Percentiles rank a stretch among this genome's conserved stretches.
phyloP scores from a whole-genome alignment of 2,888 invertebrate species.

The Tridacna gigas region DNA sequence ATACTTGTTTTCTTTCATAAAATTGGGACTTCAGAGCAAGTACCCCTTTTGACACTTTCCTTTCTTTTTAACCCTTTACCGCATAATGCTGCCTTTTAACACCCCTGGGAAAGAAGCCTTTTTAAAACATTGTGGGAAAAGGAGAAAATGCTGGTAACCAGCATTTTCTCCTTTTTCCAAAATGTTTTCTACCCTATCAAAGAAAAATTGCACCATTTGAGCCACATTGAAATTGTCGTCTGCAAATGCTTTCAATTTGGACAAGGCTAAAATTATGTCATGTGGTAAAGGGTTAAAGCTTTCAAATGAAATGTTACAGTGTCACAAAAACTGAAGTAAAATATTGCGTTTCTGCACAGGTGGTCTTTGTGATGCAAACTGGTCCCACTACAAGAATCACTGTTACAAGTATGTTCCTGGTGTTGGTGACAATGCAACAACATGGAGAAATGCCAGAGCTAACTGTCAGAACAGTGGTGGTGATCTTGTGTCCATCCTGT shows the following conservation, averaged over 20 bases:
- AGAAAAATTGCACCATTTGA: background rate
- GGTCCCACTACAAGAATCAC: constrained; percentile 57
- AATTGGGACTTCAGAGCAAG: no score
- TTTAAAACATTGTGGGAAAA: background rate
- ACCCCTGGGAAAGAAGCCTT: background rate
- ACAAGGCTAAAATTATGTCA: no score
- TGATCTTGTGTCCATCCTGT: constrained; percentile 70
- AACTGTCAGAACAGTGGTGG: constrained; percentile 66
- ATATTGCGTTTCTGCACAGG: background rate
- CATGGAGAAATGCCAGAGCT: constrained; percentile 68
- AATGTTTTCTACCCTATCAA: background rate
- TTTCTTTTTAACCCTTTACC: background rate
- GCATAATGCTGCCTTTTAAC: background rate
- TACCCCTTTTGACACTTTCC: no score
- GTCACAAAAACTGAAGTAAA: no score
- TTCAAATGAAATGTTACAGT: no score
- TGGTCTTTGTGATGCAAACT: constrained; percentile 30
- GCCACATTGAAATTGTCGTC: no score
- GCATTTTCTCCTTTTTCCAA: background rate
- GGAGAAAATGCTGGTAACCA: background rate
- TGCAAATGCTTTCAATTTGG: no score
- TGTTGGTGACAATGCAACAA: constrained; percentile 61
- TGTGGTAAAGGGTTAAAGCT: no score
- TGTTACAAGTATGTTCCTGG: constrained; percentile 65
- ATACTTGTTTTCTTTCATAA: no score